Conservation (phyloP, 1,140 invertebrate species). For the Hylyphantes graminicola region DNA sequence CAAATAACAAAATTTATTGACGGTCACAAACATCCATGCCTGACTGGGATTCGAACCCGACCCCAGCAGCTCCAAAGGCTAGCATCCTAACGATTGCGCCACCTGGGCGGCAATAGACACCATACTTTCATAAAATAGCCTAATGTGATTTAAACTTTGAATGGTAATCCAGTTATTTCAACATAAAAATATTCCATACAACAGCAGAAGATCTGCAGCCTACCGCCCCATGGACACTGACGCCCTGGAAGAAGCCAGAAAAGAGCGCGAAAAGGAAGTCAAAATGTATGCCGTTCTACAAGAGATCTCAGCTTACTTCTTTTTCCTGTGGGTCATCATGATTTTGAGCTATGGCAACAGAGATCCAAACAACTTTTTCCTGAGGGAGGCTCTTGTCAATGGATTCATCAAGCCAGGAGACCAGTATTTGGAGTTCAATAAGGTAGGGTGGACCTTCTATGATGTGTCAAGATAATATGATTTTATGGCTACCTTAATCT, state of each 20-base stretch:
- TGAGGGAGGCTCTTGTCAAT: constrained; percentile 67
- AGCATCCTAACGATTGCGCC: no score
- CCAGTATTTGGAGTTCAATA: constrained; percentile 48
- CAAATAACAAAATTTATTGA: no score
- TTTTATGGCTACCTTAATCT: no score
- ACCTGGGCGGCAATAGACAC: no score
- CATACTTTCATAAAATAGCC: no score
- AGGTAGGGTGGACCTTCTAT: constrained; percentile 33
- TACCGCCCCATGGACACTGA: constrained; percentile 54
- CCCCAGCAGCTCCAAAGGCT: no score
- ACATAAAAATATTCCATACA: neutral
- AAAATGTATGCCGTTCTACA: constrained; percentile 69
- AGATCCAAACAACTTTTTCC: constrained; percentile 67
- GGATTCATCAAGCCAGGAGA: constrained; percentile 66
- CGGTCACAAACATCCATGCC: no score
- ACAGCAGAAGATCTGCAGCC: neutral
- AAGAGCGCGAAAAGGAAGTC: constrained; percentile 68
- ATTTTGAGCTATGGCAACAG: constrained; percentile 70
- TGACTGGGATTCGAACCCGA: no score
- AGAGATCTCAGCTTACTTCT: constrained; percentile 70
- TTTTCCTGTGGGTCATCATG: constrained; percentile 71
- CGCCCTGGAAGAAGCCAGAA: constrained; percentile 45
- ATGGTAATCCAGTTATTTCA: no score
- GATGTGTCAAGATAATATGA: no score
- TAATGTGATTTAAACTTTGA: no score